Percentiles rank a stretch among this genome's conserved stretches.
phyloP scores from a whole-genome alignment of 1,140 invertebrate species.

The Drosophila orena region DNA sequence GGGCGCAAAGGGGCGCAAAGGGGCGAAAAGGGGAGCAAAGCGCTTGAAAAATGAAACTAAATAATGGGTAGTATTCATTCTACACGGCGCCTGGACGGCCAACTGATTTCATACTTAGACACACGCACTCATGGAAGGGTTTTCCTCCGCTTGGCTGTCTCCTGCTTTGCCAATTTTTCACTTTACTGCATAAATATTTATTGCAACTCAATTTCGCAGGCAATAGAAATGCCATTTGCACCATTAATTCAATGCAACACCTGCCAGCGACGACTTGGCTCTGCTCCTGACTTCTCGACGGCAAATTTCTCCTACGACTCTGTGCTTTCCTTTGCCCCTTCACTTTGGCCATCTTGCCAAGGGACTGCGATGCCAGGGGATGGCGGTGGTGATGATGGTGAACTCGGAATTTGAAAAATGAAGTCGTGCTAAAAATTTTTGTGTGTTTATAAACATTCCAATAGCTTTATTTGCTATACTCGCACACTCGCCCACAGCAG shows the following conservation, averaged over 20 bases:
- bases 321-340: background rate
- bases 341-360: background rate
- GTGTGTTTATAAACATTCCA: constrained; percentile 79
- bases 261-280: constrained; percentile 77
- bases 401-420: constrained; percentile 78
- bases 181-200: constrained; percentile 83
- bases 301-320: constrained; percentile 33
- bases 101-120: constrained; percentile 61
- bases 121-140: constrained; percentile 1
- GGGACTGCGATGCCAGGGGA: background rate
- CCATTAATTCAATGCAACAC: constrained; percentile 83
- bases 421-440: constrained; percentile 73
- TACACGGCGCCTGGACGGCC: constrained; percentile 47
- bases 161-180: constrained; percentile 79
- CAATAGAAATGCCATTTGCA: constrained; percentile 83
- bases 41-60: constrained; percentile 54
- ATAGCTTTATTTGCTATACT: constrained; percentile 66
- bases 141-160: constrained; percentile 40
- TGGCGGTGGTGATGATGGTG: constrained; percentile 16
- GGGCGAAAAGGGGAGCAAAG: constrained; percentile 9
- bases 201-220: constrained; percentile 82
- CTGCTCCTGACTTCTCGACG: constrained; percentile 52
- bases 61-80: constrained; percentile 80
- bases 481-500: constrained; percentile 10
- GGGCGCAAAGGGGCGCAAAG: no score